Conservation (phyloP, 2,113 vertebrate species). For the Ophthalmolycus amberensis region DNA sequence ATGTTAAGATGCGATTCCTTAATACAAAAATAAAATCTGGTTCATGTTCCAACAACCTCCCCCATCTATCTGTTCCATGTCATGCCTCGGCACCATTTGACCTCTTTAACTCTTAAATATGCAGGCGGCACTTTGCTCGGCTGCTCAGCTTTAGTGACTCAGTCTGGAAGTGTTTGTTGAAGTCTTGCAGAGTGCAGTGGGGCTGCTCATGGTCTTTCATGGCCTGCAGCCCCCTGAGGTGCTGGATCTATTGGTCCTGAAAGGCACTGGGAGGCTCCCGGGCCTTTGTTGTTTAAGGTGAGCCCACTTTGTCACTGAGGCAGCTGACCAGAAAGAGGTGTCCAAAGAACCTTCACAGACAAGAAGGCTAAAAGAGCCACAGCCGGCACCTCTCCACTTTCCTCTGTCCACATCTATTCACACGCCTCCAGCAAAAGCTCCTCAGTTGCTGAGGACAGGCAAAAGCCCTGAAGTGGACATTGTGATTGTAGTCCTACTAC, state of each 20-base stretch:
- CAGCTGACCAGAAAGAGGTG: slow-evolving; percentile 68
- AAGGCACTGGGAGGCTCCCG: slow-evolving; percentile 75
- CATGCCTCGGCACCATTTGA: slow-evolving; percentile 68
- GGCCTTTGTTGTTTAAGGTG: slow-evolving; percentile 88
- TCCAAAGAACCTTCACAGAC: slow-evolving; percentile 62
- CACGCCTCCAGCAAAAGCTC: not conserved
- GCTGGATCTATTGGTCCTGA: slow-evolving; percentile 81
- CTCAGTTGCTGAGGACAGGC: not conserved
- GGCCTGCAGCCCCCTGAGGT: slow-evolving; percentile 86
- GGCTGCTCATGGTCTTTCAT: slow-evolving; percentile 87
- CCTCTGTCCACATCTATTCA: slow-evolving; percentile 37
- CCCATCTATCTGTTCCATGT: slow-evolving; percentile 49
- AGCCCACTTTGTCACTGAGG: slow-evolving; percentile 77
- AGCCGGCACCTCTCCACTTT: slow-evolving; percentile 62
- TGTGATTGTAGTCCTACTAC: not conserved
- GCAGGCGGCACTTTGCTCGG: slow-evolving; percentile 84
- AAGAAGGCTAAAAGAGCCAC: slow-evolving; percentile 70
- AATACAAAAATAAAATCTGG: not conserved
- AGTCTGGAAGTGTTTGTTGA: slow-evolving; percentile 89
- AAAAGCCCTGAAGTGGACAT: not conserved
- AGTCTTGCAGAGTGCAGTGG: slow-evolving; percentile 83
- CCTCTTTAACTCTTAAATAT: slow-evolving; percentile 85
- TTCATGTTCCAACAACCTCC: not conserved
- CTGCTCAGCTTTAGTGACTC: slow-evolving; percentile 84
- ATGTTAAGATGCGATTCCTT: not conserved